phyloP scores from a whole-genome alignment of 2,888 invertebrate genomes.

The Leucozona laternaria region DNA sequence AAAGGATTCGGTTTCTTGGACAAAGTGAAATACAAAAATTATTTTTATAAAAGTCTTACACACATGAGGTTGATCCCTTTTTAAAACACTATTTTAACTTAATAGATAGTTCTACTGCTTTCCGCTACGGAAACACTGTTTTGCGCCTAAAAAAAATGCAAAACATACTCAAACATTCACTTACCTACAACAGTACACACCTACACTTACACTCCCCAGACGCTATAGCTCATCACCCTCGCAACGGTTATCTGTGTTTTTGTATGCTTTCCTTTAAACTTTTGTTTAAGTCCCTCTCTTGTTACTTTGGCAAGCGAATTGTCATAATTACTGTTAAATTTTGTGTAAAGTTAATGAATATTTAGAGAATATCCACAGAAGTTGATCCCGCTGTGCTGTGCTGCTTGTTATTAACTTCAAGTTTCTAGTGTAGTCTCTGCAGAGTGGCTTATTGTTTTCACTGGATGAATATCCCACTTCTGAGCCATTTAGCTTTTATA shows the following conservation, averaged over 20 bases:
- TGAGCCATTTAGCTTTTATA: slow-evolving; percentile 10
- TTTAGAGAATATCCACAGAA: slow-evolving; percentile 38
- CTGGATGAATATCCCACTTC: slow-evolving; percentile 20
- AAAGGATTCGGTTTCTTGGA: no score
- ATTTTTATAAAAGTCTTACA: no score
- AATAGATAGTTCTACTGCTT: no score
- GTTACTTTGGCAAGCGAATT: slow-evolving; percentile 14
- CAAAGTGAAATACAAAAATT: no score
- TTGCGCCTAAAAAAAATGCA: not conserved
- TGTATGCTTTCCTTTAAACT: slow-evolving; percentile 1
- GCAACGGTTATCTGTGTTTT: not conserved
- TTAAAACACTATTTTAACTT: no score
- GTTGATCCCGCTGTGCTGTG: not conserved
- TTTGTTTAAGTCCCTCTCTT: slow-evolving; percentile 4
- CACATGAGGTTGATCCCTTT: no score
- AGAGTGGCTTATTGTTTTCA: slow-evolving; percentile 21
- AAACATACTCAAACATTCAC: not conserved
- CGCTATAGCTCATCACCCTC: not conserved
- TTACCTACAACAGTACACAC: no score
- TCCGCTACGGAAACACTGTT: not conserved
- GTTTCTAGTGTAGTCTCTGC: slow-evolving; percentile 41
- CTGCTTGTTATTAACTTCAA: slow-evolving; percentile 55
- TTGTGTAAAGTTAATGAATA: slow-evolving; percentile 62
- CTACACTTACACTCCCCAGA: not conserved
- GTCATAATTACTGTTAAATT: slow-evolving; percentile 60